Evolutionary conservation across 1,140 invertebrate species (phyloP), one percentile per base, ranked within the genome.

Genomic region (Drosophila neocordata): DNA sequence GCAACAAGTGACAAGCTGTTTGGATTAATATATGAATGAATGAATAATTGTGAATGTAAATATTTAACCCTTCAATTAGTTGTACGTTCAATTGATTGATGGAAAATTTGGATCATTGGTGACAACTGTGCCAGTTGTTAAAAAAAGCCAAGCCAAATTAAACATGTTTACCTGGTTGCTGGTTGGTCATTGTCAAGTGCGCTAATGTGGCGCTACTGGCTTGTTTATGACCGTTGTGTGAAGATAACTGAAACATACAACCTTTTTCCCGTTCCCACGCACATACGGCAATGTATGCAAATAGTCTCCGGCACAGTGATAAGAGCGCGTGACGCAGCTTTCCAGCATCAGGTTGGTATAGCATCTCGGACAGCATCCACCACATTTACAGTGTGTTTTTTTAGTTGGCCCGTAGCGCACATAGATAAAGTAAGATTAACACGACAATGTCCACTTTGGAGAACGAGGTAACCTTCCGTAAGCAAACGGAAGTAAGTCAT

Each of bases 371-470:
- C 24, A 15, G 20, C 20, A 38, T 35, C 73, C 65, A 61, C 63
- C 20, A 15, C 71, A 20, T 20, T 3, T 9, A 8, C 15, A 48
- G 41, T 48, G 41, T 48, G 68, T 59, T 48, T 52, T 63, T 65
- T 70, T 52, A 71, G 70, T 79, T 63, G 38, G 62, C 55, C 44
- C 20, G 52, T 18, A 48, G 52, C 15, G 12, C 22, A 67, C 37
- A 20, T 60, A 27, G 41, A 20, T 11, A 13, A 4, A 27, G 4
- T 24, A 60, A 79, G 71, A 79, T 70, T 34, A 65, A n/a, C 35
- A 35, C 73, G 31, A 76, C 72, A 65, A 91, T 91, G 89, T 91
- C 89, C 63, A 89, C 77, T 41, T 63, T 91, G 41, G 89, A 91
- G 65, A 79, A 69, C 48, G 79, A 89, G 74, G 74, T 89, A 57